phyloP scores from a whole-genome alignment of 2,888 invertebrate species.

The Cephus runcator region DNA sequence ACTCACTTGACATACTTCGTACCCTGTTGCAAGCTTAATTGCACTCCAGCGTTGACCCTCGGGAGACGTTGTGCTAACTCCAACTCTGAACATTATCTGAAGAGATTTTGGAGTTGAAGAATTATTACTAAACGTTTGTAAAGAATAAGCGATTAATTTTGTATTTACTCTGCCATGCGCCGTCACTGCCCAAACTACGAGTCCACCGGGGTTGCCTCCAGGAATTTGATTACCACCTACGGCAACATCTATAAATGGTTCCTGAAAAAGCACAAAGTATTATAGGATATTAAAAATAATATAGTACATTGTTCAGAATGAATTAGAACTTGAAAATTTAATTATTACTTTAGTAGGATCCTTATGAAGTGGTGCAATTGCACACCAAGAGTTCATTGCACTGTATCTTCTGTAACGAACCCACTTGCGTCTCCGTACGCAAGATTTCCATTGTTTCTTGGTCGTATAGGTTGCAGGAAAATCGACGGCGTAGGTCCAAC shows the following conservation, averaged over 20 bases:
- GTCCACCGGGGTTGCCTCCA: slow-evolving; percentile 78
- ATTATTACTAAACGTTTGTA: not conserved
- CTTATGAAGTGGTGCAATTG: slow-evolving; percentile 87
- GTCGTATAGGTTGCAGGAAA: slow-evolving; percentile 86
- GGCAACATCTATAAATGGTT: slow-evolving; percentile 92
- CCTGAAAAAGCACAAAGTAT: slow-evolving; percentile 66
- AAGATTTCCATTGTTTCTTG: slow-evolving; percentile 89
- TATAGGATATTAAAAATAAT: slow-evolving; percentile 8
- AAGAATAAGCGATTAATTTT: not conserved
- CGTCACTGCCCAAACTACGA: slow-evolving; percentile 93
- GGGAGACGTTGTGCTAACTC: slow-evolving; percentile 83
- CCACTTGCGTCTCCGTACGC: slow-evolving; percentile 91
- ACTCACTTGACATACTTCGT: slow-evolving; percentile 86
- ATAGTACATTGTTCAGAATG: not conserved
- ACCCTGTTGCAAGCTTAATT: slow-evolving; percentile 79
- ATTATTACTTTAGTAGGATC: slow-evolving; percentile 79
- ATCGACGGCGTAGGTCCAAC: slow-evolving; percentile 94
- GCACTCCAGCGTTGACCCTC: slow-evolving; percentile 90
- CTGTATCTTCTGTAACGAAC: slow-evolving; percentile 87
- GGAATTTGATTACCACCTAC: slow-evolving; percentile 88
- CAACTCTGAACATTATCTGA: slow-evolving; percentile 87
- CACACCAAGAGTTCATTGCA: slow-evolving; percentile 93
- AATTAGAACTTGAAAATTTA: slow-evolving; percentile 1
- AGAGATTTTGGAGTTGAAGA: slow-evolving; percentile 13
- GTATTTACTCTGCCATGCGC: slow-evolving; percentile 82